Evolutionary conservation across 2,113 vertebrate genomes (phyloP).

Genomic region (Ochotona curzoniae): DNA sequence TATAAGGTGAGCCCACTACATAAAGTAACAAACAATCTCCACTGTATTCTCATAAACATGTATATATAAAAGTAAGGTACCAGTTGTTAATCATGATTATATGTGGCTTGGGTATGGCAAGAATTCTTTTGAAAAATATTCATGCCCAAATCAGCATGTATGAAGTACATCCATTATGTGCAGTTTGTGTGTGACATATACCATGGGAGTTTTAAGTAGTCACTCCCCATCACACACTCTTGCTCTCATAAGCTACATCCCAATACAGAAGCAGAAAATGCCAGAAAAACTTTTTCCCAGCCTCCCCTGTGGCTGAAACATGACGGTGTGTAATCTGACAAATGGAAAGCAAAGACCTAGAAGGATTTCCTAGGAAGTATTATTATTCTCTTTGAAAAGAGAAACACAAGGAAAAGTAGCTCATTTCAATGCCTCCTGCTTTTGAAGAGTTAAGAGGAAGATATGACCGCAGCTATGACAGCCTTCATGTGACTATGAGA

Average conservation of each 20-base stretch:
- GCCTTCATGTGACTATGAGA: neutral
- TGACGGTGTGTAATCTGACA: neutral
- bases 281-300: neutral
- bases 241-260: neutral
- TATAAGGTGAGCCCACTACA: neutral
- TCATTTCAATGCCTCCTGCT: neutral
- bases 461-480: neutral
- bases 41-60: neutral
- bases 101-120: neutral
- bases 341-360: neutral
- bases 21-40: neutral
- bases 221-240: neutral
- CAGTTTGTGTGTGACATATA: neutral
- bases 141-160: neutral
- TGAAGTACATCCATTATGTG: neutral
- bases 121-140: neutral
- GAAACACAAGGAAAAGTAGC: neutral
- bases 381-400: constrained; percentile 7
- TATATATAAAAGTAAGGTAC: neutral
- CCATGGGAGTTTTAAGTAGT: neutral
- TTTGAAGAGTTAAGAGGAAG: neutral
- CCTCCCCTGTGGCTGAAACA: neutral
- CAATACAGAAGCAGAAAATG: neutral
- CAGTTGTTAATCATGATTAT: neutral
- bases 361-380: neutral